Percentiles rank a stretch among this genome's conserved stretches.
These are phyloP conservation scores for Lepilemur septentrionalis DNA, from an alignment of 2,797 vertebrate genomes.

Conservation along the genomic window DNA sequence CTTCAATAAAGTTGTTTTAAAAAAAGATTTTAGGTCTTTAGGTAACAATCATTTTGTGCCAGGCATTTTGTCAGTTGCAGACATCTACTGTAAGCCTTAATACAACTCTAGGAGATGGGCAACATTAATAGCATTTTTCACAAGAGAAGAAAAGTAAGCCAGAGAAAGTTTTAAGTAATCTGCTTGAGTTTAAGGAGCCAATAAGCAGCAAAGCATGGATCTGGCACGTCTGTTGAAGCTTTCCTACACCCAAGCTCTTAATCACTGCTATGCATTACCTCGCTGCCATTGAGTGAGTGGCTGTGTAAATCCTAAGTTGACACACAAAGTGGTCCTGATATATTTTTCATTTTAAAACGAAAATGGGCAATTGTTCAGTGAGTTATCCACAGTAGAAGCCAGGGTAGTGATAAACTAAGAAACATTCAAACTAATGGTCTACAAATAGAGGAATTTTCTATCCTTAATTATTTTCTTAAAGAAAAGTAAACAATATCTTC, in stretches of 20 bases:
- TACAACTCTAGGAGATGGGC: not conserved
- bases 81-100: not conserved
- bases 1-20: no score
- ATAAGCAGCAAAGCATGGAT: not conserved
- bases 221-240: not conserved
- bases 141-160: not conserved
- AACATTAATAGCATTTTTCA: not conserved
- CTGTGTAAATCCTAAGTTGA: not conserved
- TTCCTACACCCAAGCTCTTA: not conserved
- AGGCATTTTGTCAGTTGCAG: not conserved
- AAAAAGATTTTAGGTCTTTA: not conserved
- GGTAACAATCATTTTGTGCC: not conserved
- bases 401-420: not conserved
- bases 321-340: not conserved
- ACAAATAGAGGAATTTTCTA: not conserved
- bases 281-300: rapidly evolving
- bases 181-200: not conserved
- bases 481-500: not conserved
- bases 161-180: not conserved
- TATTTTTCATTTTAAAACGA: slow-evolving; percentile 24
- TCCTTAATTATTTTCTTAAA: not conserved
- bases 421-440: not conserved
- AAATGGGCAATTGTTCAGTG: not conserved
- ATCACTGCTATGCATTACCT: not conserved
- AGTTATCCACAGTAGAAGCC: not conserved